phyloP scores from a whole-genome alignment of 30 jellyfish, hydroid and myxozoan genomes.

The Aurelia aurita complex sp. Pacific region DNA sequence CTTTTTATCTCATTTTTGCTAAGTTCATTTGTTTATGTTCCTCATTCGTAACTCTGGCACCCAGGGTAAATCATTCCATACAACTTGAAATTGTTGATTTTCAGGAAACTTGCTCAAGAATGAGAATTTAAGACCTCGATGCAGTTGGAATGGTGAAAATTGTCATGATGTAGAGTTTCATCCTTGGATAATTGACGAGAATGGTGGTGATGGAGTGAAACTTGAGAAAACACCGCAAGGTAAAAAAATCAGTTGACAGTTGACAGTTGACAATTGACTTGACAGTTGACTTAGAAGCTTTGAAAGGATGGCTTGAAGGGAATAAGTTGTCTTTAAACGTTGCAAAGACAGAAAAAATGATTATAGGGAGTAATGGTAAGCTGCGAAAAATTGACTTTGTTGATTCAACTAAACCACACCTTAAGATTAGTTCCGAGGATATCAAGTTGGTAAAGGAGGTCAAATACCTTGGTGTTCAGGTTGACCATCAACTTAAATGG shows the following conservation, averaged over 20 bases:
- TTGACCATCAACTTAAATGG: no score
- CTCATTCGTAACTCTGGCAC: neutral
- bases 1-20: neutral
- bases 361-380: no score
- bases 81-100: neutral
- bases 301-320: no score
- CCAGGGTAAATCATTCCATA: neutral
- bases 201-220: conserved; percentile 54
- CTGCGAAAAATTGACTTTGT: no score
- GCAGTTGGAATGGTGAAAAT: conserved; percentile 37
- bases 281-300: no score
- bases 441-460: no score
- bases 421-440: no score
- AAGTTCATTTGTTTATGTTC: neutral
- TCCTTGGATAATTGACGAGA: conserved; percentile 42
- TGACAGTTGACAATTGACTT: no score
- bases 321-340: no score
- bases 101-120: conserved; percentile 49
- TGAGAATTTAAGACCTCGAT: conserved; percentile 15
- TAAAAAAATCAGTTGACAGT: neutral
- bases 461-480: no score
- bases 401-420: no score
- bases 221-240: conserved; percentile 48
- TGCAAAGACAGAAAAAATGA: no score
- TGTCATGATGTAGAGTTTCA: conserved; percentile 20